Evolutionary conservation across 2,888 invertebrate species (phyloP).

Genomic region (Notocelia uddmanniana): DNA sequence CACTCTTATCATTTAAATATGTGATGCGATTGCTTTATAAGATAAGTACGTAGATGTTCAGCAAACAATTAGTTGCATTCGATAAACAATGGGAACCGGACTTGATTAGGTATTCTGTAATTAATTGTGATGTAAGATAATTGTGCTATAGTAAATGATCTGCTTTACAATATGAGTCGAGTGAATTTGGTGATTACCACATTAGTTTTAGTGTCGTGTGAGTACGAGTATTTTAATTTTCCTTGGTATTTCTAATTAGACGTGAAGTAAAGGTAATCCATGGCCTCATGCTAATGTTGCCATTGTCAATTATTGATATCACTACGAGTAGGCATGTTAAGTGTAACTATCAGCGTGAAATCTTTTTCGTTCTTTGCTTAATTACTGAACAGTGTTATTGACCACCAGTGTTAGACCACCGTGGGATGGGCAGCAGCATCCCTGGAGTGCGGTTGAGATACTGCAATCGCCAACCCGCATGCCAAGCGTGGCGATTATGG

Average conservation of each 20-base stretch:
- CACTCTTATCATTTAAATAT: constrained; percentile 34
- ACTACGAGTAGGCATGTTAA: too few species aligned
- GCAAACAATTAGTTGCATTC: constrained; percentile 39
- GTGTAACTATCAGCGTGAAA: too few species aligned
- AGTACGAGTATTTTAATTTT: constrained; percentile 50
- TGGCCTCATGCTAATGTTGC: too few species aligned
- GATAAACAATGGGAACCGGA: constrained; percentile 32
- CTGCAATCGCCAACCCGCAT: too few species aligned
- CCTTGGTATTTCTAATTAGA: background rate
- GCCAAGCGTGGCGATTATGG: too few species aligned
- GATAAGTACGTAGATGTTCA: constrained; percentile 26
- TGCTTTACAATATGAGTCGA: constrained; percentile 47
- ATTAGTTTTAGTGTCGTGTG: constrained; percentile 47
- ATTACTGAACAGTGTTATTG: too few species aligned
- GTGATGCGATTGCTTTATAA: constrained; percentile 25
- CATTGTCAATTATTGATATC: too few species aligned
- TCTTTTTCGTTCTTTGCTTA: too few species aligned
- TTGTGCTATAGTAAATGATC: constrained; percentile 21
- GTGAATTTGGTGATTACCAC: constrained; percentile 43
- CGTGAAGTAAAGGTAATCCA: background rate
- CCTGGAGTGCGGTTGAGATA: too few species aligned
- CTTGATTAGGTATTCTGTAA: background rate
- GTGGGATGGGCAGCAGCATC: too few species aligned
- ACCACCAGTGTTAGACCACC: too few species aligned
- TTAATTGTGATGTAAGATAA: too few species aligned